These are phyloP conservation scores for Cydia fagiglandana DNA, from an alignment of 1,140 invertebrate species.

Conservation along the genomic window DNA sequence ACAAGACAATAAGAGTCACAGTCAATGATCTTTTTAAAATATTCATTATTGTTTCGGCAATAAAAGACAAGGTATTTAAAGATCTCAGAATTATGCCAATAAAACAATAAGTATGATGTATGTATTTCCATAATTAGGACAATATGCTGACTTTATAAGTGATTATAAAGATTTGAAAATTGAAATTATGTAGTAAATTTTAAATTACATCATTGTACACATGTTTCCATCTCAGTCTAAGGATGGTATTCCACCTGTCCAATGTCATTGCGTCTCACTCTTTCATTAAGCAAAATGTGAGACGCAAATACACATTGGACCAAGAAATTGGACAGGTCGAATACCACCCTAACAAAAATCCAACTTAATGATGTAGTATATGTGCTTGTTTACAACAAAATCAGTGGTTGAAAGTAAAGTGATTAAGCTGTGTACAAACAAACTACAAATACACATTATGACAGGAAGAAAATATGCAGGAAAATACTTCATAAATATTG, in stretches of 20 bases:
- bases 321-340: too few species aligned
- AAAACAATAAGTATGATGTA: background rate
- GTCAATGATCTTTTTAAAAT: constrained; percentile 4
- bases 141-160: too few species aligned
- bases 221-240: too few species aligned
- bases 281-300: too few species aligned
- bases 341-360: too few species aligned
- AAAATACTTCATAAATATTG: background rate
- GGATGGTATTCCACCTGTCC: too few species aligned
- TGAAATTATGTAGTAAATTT: too few species aligned
- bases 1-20: background rate
- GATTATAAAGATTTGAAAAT: too few species aligned
- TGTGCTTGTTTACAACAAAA: background rate
- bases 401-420: background rate
- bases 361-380: background rate
- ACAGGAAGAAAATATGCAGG: background rate
- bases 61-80: background rate
- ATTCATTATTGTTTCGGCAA: background rate
- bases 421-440: background rate
- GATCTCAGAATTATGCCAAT: background rate
- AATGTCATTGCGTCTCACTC: too few species aligned
- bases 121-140: background rate
- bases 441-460: background rate
- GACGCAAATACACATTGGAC: too few species aligned
- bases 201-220: too few species aligned